A percentile compares a stretch with the other conserved stretches of the same genome.
Conservation (phyloP, 2,113 vertebrate genomes). For the Thamnaconus septentrionalis region DNA sequence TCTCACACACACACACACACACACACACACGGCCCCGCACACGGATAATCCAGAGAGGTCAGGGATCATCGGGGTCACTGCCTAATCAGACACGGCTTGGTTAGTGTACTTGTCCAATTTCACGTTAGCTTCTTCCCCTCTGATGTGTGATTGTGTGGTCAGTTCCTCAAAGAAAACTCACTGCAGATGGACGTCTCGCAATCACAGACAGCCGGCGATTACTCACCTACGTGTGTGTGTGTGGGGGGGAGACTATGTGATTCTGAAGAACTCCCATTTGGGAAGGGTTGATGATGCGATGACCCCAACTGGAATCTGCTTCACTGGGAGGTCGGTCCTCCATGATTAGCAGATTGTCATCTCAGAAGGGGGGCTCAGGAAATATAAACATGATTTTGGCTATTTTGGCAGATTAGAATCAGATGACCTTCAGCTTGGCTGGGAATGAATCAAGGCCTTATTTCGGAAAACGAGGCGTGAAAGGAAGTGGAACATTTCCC, state of each 20-base stretch:
- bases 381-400: background rate
- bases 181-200: constrained; percentile 42
- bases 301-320: constrained; percentile 28
- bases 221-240: constrained; percentile 33
- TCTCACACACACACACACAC: background rate
- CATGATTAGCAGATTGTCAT: constrained; percentile 4
- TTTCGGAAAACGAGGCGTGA: background rate
- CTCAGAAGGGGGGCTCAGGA: background rate
- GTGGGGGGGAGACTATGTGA: background rate
- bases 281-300: constrained; percentile 16
- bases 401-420: background rate
- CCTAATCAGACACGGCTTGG: constrained; percentile 40
- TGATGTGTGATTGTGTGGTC: constrained; percentile 16
- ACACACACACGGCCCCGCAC: constrained; percentile 36
- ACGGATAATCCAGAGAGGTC: constrained; percentile 45
- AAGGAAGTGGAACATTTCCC: background rate
- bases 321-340: constrained; percentile 15
- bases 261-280: constrained; percentile 26
- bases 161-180: constrained; percentile 1
- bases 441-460: too few relatives aligned
- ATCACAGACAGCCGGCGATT: constrained; percentile 35
- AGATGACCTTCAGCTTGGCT: background rate
- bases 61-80: constrained; percentile 38
- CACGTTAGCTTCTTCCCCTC: constrained; percentile 14
- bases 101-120: constrained; percentile 12